These are phyloP conservation scores for Cataglyphis albicans DNA, from an alignment of 2,888 invertebrate genomes.

Conservation along the genomic window DNA sequence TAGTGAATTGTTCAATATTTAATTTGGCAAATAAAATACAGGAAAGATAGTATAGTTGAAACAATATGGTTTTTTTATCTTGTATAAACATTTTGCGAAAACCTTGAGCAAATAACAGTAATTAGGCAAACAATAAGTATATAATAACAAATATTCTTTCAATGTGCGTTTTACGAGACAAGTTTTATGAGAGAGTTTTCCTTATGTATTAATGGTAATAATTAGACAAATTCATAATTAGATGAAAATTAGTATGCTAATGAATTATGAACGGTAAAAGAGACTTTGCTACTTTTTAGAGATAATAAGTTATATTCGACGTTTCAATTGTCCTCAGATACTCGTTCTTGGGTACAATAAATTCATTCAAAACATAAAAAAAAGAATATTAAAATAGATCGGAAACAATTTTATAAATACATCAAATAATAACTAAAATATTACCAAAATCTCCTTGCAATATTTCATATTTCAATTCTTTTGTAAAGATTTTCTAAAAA, in stretches of 20 bases:
- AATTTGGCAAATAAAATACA: not conserved
- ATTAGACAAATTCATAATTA: not conserved
- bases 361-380: not conserved
- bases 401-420: not conserved
- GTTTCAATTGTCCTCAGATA: not conserved
- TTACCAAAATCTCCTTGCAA: not conserved
- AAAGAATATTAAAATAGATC: not conserved
- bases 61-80: conserved; percentile 13
- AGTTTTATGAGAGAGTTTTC: not conserved
- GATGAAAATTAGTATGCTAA: conserved; percentile 34
- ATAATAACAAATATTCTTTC: not conserved
- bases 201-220: not conserved
- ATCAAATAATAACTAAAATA: not conserved
- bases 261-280: not conserved
- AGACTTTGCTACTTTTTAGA: not conserved
- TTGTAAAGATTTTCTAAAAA: not conserved
- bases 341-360: not conserved
- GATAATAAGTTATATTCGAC: not conserved
- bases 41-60: not conserved
- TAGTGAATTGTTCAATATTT: not conserved
- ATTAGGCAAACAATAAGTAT: conserved; percentile 10
- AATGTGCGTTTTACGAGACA: no score
- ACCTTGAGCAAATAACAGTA: conserved; percentile 23
- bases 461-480: not conserved
- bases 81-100: conserved; percentile 22